These are phyloP conservation scores for Tridacna gigas DNA, from an alignment of 2,888 invertebrate species.

Conservation along the genomic window DNA sequence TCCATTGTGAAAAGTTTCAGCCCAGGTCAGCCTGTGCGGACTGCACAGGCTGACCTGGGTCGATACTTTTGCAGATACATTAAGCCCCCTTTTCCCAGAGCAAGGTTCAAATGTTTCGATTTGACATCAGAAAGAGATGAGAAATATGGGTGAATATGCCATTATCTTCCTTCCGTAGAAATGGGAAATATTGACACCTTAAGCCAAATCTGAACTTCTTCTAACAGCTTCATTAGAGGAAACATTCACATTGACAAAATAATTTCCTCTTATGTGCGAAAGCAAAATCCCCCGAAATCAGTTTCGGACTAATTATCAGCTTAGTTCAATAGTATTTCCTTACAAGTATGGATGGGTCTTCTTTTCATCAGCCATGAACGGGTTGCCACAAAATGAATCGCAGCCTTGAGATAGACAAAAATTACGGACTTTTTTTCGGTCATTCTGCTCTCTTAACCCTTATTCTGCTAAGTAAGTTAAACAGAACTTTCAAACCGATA, in stretches of 20 bases:
- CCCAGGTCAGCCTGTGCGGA: no score
- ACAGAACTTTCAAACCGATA: no score
- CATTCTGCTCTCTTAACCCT: no score
- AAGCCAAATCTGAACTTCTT: conserved; percentile 20
- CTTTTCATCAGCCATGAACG: conserved; percentile 41
- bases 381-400: background rate
- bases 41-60: no score
- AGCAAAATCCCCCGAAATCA: conserved; percentile 46
- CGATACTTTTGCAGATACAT: no score
- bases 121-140: background rate
- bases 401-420: background rate
- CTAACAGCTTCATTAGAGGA: conserved; percentile 55
- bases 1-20: no score
- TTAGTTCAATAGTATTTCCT: conserved; percentile 58
- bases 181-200: conserved; percentile 26
- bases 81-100: no score
- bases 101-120: no score
- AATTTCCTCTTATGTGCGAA: conserved; percentile 58
- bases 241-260: conserved; percentile 59
- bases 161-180: background rate
- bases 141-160: background rate
- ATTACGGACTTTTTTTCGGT: background rate
- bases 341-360: conserved; percentile 47
- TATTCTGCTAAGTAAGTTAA: no score
- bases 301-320: conserved; percentile 57